Evolutionary conservation across 1,140 invertebrate species (phyloP).

Genomic region (Leptinotarsa texana): DNA sequence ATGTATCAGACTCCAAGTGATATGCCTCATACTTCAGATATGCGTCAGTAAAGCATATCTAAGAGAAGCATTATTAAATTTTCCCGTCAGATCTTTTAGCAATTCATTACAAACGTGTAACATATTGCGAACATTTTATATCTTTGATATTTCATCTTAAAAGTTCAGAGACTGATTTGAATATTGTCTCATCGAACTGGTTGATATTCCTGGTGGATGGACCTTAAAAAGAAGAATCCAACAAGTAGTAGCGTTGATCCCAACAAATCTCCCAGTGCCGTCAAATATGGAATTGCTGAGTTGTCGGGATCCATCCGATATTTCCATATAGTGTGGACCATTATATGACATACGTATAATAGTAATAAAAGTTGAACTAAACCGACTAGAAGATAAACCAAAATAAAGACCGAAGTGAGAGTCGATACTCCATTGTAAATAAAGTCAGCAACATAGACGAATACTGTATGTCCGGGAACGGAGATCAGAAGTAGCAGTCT

Average conservation of each 20-base stretch:
- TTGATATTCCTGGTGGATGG: constrained; percentile 56
- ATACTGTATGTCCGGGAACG: constrained; percentile 90
- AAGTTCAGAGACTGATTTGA: too few species aligned
- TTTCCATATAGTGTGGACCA: constrained; percentile 91
- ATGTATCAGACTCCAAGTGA: too few species aligned
- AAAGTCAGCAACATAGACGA: constrained; percentile 81
- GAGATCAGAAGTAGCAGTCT: constrained; percentile 84
- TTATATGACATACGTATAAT: constrained; percentile 81
- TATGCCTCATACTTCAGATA: too few species aligned
- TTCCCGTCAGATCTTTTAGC: too few species aligned
- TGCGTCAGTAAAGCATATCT: too few species aligned
- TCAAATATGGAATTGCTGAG: constrained; percentile 95
- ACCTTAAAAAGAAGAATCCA: constrained; percentile 80
- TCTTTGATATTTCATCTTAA: too few species aligned
- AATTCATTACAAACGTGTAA: too few species aligned
- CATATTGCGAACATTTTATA: too few species aligned
- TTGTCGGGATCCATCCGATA: constrained; percentile 93
- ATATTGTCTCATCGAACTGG: not conserved
- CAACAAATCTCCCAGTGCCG: constrained; percentile 89
- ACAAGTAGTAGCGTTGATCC: constrained; percentile 84
- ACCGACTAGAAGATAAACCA: constrained; percentile 68
- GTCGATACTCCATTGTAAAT: constrained; percentile 64
- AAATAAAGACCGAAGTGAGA: constrained; percentile 65
- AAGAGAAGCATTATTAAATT: too few species aligned
- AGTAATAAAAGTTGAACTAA: constrained; percentile 72